Evolutionary conservation across 2,113 vertebrate species (phyloP), one percentile per base, ranked within the genome.

Genomic region (Pelobates fuscus): DNA sequence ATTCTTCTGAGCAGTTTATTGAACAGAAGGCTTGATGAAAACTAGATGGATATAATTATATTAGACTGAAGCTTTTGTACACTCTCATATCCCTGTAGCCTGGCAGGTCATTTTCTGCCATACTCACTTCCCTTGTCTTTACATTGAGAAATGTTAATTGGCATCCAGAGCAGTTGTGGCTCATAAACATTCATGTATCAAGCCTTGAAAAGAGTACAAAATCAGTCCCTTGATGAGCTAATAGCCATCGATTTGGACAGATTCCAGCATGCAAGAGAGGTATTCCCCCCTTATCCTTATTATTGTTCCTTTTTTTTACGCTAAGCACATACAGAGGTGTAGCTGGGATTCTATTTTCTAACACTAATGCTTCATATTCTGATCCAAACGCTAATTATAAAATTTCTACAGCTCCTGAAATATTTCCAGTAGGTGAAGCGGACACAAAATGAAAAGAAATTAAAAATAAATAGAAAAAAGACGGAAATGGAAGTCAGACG

Each of bases 11-110:
- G 65, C 73, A 77, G 64, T 67, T 68, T 77, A 77, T 77, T 77
- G 65, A 76, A 76, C 73, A 64, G 65, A 76, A 76, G 27, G 64
- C 55, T 59, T 76, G 73, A 61, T 77, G 65, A 77, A 77, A 77
- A 77, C 65, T 49, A 77, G 72, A 77, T 77, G 65, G 73, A 77
- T 77, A 77, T 68, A 77, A 77, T 77, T 68, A 77, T 68, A 77
- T 77, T 55, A 77, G 72, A 68, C 73, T 49, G 66, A 68, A 68
- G 65, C 65, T 67, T 76, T 68, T 52, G 55, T 37, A 68, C 64
- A 77, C 55, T 44, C 61, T 67, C 41, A 29, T 67, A 67, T 60
- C 20, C 37, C 25, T 49, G 55, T 57, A 37, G 12, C 65, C 60
- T 61, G 65, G 73, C 73, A 77, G 73, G 65, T 77, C 73, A 68